Percentiles rank a stretch among this genome's conserved stretches.
phyloP scores from a whole-genome alignment of 2,797 vertebrate genomes.

The Platalea minor region DNA sequence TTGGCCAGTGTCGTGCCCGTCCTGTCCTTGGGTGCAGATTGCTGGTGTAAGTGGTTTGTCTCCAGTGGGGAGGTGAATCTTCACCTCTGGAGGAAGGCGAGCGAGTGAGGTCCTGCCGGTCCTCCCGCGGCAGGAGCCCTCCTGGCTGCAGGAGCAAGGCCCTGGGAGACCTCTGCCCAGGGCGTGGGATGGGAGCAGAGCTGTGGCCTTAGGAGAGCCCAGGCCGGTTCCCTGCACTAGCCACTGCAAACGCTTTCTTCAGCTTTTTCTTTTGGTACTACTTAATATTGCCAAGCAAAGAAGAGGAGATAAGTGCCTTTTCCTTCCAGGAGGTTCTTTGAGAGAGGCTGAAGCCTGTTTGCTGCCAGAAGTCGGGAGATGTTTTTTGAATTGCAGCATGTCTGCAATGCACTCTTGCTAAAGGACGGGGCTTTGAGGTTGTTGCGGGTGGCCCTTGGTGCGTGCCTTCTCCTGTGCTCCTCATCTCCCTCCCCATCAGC shows the following conservation, averaged over 20 bases:
- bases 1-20: fast-evolving
- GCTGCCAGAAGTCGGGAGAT: background rate
- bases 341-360: background rate
- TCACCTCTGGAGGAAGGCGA: background rate
- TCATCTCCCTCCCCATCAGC: background rate
- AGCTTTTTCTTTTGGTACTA: background rate
- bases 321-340: background rate
- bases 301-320: background rate
- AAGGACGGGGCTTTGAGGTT: background rate
- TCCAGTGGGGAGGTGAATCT: background rate
- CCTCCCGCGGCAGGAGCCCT: background rate
- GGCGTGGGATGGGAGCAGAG: background rate
- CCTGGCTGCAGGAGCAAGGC: background rate
- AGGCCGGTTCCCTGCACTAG: background rate
- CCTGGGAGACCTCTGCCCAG: background rate
- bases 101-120: background rate
- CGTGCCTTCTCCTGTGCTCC: background rate
- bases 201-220: background rate
- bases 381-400: background rate
- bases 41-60: background rate
- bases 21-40: background rate
- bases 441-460: background rate
- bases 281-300: background rate
- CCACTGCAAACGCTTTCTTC: background rate
- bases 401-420: background rate